Evolutionary conservation across 2,113 vertebrate species (phyloP).

Genomic region (Zosterops japonicus): DNA sequence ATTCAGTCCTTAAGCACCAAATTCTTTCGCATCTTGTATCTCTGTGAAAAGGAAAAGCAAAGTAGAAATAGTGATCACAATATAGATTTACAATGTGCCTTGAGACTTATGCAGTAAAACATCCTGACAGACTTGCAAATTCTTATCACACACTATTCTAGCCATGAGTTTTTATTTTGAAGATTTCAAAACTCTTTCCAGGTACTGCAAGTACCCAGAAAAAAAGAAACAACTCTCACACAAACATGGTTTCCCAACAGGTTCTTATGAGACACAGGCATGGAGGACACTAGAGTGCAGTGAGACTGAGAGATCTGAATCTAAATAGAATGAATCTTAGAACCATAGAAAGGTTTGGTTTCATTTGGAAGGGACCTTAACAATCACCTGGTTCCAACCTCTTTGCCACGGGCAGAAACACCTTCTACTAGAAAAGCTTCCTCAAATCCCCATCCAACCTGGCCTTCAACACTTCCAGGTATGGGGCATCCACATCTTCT

Average conservation of each 20-base stretch:
- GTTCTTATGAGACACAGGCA: background rate
- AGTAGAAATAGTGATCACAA: background rate
- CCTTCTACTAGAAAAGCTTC: background rate
- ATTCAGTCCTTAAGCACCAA: background rate
- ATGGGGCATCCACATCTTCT: background rate
- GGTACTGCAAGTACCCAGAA: background rate
- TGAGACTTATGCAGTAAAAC: background rate
- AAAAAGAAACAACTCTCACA: fast-evolving
- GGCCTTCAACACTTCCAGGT: background rate
- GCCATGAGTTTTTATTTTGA: background rate
- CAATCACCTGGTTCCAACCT: background rate
- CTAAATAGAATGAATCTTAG: background rate
- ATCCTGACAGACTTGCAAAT: background rate
- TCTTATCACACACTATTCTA: background rate
- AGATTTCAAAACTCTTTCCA: background rate
- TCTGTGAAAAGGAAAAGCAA: background rate
- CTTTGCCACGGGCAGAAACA: background rate
- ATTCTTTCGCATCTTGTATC: background rate
- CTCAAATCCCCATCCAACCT: background rate
- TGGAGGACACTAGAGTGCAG: background rate
- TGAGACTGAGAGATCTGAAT: background rate
- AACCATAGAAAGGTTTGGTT: background rate
- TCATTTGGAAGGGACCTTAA: background rate
- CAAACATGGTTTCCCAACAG: background rate
- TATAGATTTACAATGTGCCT: background rate